A percentile compares a stretch with the other conserved stretches of the same genome.
Evolutionary conservation across 2,888 invertebrate species (phyloP).

Genomic region (Phaonia tiefii): DNA sequence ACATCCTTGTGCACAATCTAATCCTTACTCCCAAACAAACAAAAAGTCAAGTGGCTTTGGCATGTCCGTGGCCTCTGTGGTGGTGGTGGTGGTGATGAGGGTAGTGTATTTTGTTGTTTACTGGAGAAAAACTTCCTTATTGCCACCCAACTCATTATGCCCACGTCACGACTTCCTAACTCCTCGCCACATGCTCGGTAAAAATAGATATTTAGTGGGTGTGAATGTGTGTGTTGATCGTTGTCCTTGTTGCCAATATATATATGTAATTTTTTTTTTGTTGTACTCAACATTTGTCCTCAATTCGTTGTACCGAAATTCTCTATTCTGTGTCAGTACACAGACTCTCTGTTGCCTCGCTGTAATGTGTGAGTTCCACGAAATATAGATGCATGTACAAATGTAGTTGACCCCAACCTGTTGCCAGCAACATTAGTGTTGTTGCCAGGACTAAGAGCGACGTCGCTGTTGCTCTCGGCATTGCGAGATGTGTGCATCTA

Average conservation of each 20-base stretch:
- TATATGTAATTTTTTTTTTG: background rate
- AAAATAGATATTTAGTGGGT: background rate
- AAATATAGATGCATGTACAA: constrained; percentile 16
- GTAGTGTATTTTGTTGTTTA: constrained; percentile 7
- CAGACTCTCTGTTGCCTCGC: constrained; percentile 21
- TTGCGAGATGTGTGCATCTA: background rate
- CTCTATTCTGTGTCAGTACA: constrained; percentile 34
- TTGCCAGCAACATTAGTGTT: constrained; percentile 48
- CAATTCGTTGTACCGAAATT: constrained; percentile 54
- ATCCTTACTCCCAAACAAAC: constrained; percentile 4
- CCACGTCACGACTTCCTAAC: background rate
- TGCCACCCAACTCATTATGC: constrained; percentile 29
- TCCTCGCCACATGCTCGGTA: constrained; percentile 16
- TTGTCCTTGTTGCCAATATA: constrained; percentile 46
- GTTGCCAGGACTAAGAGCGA: background rate
- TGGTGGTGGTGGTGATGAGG: background rate
- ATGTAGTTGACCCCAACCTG: constrained; percentile 65
- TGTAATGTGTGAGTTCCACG: background rate
- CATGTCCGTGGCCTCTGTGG: constrained; percentile 52
- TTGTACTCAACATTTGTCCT: constrained; percentile 41
- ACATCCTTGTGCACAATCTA: constrained; percentile 21
- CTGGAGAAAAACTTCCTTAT: constrained; percentile 54
- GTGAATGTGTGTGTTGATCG: constrained; percentile 11
- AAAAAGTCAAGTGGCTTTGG: constrained; percentile 58
- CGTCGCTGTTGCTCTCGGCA: constrained; percentile 19